These are phyloP conservation scores for Nyctereutes procyonoides DNA, from an alignment of 2,113 vertebrate genomes.

Conservation along the genomic window DNA sequence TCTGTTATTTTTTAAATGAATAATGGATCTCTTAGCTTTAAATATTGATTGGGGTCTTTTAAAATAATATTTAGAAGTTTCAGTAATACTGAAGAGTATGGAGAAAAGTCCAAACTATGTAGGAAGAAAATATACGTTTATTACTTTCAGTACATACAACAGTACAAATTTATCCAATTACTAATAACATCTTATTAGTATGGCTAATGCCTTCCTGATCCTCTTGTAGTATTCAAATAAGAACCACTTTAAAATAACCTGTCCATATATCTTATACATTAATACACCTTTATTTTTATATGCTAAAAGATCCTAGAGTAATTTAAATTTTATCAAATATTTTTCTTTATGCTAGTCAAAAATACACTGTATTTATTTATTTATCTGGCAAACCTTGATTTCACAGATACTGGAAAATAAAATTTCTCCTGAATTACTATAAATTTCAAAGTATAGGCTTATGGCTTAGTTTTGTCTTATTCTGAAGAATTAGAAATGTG, in stretches of 20 bases:
- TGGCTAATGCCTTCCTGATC: not conserved
- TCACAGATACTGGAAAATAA: not conserved
- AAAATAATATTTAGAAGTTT: not conserved
- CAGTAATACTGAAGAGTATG: not conserved
- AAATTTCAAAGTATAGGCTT: constrained; percentile 1
- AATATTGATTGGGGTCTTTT: not conserved
- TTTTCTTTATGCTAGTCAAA: not conserved
- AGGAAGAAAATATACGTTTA: not conserved
- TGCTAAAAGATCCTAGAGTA: not conserved
- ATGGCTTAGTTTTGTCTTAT: not conserved
- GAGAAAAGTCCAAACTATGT: not conserved
- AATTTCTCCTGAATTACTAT: not conserved
- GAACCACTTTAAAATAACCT: constrained; percentile 26
- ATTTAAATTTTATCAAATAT: constrained; percentile 18
- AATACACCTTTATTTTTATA: not conserved
- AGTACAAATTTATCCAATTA: not conserved
- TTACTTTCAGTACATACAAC: not conserved
- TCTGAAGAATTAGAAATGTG: not conserved
- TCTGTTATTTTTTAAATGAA: not conserved
- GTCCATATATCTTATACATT: not conserved
- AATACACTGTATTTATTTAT: not conserved
- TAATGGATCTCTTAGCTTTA: not conserved
- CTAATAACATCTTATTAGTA: not conserved
- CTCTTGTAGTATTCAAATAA: not conserved
- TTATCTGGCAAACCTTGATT: not conserved